Conservation (phyloP, 53 echinoderm and acorn worm species). For the Glandiceps talaboti region DNA sequence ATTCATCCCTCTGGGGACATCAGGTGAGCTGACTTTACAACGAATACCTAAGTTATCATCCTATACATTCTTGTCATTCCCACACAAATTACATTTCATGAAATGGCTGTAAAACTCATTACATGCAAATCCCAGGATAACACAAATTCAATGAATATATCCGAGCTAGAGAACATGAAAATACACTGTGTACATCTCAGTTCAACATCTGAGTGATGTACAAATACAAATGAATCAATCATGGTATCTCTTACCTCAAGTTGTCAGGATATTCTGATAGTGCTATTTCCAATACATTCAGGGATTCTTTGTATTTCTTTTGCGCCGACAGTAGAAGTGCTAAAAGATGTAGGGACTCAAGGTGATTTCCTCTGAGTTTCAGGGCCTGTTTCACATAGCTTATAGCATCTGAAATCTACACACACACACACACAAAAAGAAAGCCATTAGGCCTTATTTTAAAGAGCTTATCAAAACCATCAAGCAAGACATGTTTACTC, state of each 20-base stretch:
- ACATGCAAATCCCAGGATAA: not conserved
- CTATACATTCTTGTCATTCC: too few species aligned
- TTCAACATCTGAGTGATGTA: not conserved
- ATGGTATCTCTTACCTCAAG: constrained; percentile 39
- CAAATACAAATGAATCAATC: too few species aligned
- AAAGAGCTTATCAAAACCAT: too few species aligned
- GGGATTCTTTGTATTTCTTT: constrained; percentile 79
- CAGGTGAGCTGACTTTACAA: too few species aligned
- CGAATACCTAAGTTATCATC: too few species aligned
- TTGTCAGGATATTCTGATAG: constrained; percentile 74
- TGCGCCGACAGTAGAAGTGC: constrained; percentile 77
- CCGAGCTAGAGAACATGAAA: not conserved
- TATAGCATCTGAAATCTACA: constrained; percentile 74
- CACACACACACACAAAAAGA: too few species aligned
- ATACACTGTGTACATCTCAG: not conserved
- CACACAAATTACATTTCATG: too few species aligned
- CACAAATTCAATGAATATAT: not conserved
- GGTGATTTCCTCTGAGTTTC: constrained; percentile 56
- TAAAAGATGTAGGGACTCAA: constrained; percentile 62
- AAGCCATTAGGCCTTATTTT: too few species aligned
- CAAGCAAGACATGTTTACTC: too few species aligned
- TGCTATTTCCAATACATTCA: constrained; percentile 68
- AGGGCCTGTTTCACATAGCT: constrained; percentile 55
- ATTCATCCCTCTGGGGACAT: too few species aligned
- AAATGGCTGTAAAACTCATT: too few species aligned